phyloP scores from a whole-genome alignment of 2,888 invertebrate species.

The Drosophila paramelanica region DNA sequence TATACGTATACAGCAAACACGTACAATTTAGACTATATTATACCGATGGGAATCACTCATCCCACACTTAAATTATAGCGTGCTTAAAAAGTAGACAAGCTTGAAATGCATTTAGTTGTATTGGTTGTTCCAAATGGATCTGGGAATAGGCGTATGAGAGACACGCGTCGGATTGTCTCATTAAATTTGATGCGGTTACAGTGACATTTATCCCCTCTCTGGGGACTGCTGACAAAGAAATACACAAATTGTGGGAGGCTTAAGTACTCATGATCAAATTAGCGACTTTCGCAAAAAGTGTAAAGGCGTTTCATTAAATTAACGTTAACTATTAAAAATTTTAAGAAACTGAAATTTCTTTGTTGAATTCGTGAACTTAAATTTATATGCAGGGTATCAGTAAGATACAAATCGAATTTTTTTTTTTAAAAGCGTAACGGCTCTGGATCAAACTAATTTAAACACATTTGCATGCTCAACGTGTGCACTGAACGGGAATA shows the following conservation, averaged over 20 bases:
- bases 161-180: slow-evolving; percentile 45
- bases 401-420: not conserved
- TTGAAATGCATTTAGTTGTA: slow-evolving; percentile 55
- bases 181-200: slow-evolving; percentile 39
- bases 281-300: slow-evolving; percentile 2
- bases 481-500: slow-evolving; percentile 42
- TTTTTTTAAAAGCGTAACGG: not conserved
- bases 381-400: not conserved
- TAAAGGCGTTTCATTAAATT: slow-evolving; percentile 11
- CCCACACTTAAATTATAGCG: slow-evolving; percentile 51
- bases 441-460: slow-evolving; percentile 33
- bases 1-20: slow-evolving; percentile 2
- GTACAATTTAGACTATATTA: slow-evolving; percentile 21
- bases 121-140: slow-evolving; percentile 29
- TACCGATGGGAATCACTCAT: slow-evolving; percentile 56
- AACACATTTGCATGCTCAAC: slow-evolving; percentile 33
- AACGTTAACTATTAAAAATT: not conserved
- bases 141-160: slow-evolving; percentile 44
- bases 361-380: too few species aligned
- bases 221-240: not conserved
- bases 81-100: slow-evolving; percentile 47
- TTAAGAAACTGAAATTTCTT: too few species aligned
- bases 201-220: slow-evolving; percentile 3
- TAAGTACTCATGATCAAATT: slow-evolving; percentile 15
- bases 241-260: slow-evolving; percentile 15